Evolutionary conservation across 2,888 invertebrate species (phyloP).

Genomic region (Argyresthia albistria): DNA sequence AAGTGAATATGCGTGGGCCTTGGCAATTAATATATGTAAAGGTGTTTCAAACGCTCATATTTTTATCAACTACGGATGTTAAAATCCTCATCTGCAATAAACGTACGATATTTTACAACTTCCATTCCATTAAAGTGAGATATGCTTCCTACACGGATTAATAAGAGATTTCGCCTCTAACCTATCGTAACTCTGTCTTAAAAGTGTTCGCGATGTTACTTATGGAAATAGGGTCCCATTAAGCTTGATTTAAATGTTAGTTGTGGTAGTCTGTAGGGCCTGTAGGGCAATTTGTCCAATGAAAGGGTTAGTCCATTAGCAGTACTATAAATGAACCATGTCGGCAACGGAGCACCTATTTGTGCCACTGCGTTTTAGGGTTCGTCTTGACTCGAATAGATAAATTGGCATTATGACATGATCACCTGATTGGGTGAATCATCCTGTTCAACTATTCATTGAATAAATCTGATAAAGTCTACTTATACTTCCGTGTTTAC

Average conservation of each 20-base stretch:
- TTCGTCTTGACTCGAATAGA: background rate
- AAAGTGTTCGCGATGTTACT: slow-evolving; percentile 19
- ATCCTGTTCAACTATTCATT: too few relatives aligned
- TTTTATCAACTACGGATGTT: too few relatives aligned
- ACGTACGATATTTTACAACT: too few relatives aligned
- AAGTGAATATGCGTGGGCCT: too few relatives aligned
- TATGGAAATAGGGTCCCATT: slow-evolving; percentile 55
- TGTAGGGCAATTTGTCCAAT: slow-evolving; percentile 48
- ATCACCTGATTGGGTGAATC: too few relatives aligned
- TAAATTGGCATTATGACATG: background rate
- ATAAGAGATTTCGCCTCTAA: slow-evolving; percentile 2
- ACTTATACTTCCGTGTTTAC: too few relatives aligned
- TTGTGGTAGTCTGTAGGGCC: slow-evolving; percentile 32
- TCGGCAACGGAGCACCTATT: background rate
- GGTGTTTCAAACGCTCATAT: background rate
- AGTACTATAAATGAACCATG: slow-evolving; percentile 2
- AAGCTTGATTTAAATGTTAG: slow-evolving; percentile 65
- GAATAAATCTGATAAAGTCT: too few relatives aligned
- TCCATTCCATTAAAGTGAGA: background rate
- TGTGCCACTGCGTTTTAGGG: slow-evolving; percentile 1
- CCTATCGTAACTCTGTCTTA: slow-evolving; percentile 3
- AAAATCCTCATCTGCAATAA: too few relatives aligned
- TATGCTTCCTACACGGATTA: background rate
- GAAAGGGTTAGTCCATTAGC: slow-evolving; percentile 29
- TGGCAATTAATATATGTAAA: background rate